Evolutionary conservation across 2,888 invertebrate genomes (phyloP).

Genomic region (Dascillus cervinus): DNA sequence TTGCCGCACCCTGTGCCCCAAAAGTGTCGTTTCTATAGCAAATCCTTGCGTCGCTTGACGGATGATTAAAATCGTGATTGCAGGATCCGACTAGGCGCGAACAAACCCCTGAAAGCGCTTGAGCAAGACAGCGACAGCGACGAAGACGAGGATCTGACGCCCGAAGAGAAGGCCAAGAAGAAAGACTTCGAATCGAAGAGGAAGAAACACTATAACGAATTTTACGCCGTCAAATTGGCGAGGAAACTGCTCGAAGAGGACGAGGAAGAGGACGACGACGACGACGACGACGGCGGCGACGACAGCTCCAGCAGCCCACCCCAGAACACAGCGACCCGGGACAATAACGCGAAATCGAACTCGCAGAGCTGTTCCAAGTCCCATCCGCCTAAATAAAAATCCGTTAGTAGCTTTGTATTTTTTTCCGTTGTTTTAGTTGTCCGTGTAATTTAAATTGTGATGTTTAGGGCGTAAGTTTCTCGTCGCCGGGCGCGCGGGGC

Average conservation of each 20-base stretch:
- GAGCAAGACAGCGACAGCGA: constrained; percentile 33
- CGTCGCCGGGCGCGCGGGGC: too few relatives aligned
- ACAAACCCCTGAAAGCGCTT: constrained; percentile 43
- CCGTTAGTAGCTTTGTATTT: not conserved
- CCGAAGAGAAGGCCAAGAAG: constrained; percentile 54
- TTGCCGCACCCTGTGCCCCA: too few relatives aligned
- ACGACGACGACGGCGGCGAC: constrained; percentile 18
- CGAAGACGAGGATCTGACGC: constrained; percentile 41
- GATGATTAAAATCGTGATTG: constrained; percentile 6
- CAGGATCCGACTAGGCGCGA: constrained; percentile 40
- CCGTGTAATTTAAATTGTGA: too few relatives aligned
- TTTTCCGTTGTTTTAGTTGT: not conserved
- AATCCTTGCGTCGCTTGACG: too few relatives aligned
- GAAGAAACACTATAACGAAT: constrained; percentile 97
- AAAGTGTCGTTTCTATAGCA: too few relatives aligned
- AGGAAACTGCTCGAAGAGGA: constrained; percentile 86
- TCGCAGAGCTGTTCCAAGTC: constrained; percentile 2
- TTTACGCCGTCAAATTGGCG: constrained; percentile 87
- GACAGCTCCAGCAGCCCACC: constrained; percentile 37
- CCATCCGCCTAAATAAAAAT: constrained; percentile 6
- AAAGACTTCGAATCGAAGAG: constrained; percentile 86
- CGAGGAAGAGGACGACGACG: constrained; percentile 67
- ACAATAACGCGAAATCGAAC: constrained; percentile 3
- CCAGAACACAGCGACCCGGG: constrained; percentile 41
- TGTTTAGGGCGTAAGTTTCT: too few relatives aligned